Evolutionary conservation across 2,888 invertebrate species (phyloP).

Genomic region (Phanerotoma sp.): DNA sequence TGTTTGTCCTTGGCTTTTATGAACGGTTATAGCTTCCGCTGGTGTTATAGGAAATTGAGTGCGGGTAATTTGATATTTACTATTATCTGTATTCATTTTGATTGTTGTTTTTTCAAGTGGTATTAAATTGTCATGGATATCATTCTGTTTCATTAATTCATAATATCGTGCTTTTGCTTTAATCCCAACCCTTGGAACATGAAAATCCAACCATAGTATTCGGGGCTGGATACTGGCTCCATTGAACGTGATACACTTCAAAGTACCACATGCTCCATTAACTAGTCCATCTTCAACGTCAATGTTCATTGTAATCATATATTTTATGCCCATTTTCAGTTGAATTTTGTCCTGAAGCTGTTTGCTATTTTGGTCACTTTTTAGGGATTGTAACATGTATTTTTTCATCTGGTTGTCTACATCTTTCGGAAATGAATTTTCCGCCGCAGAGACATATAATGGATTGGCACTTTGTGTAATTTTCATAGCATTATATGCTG

Average conservation of each 20-base stretch:
- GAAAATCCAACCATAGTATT: constrained; percentile 28
- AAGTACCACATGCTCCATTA: constrained; percentile 3
- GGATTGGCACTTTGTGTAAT: background rate
- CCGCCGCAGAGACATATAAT: background rate
- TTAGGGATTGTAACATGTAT: background rate
- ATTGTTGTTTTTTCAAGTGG: constrained; percentile 7
- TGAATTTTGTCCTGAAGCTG: background rate
- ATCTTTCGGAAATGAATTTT: background rate
- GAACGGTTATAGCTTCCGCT: constrained; percentile 4
- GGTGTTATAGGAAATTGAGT: background rate
- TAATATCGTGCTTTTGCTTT: constrained; percentile 2
- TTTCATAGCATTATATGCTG: background rate
- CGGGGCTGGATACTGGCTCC: background rate
- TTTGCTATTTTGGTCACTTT: constrained; percentile 19
- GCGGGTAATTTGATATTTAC: background rate
- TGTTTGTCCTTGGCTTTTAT: constrained; percentile 1
- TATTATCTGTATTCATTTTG: background rate
- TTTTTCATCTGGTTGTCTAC: background rate
- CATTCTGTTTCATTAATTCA: background rate
- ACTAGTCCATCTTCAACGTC: constrained; percentile 3
- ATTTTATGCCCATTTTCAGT: background rate
- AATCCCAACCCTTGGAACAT: constrained; percentile 15
- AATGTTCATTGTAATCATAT: background rate
- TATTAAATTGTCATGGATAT: constrained; percentile 2
- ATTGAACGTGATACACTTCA: constrained; percentile 27